Evolutionary conservation across 2,113 vertebrate genomes (phyloP), one percentile per base, ranked within the genome.

Genomic region (Gambusia affinis): DNA sequence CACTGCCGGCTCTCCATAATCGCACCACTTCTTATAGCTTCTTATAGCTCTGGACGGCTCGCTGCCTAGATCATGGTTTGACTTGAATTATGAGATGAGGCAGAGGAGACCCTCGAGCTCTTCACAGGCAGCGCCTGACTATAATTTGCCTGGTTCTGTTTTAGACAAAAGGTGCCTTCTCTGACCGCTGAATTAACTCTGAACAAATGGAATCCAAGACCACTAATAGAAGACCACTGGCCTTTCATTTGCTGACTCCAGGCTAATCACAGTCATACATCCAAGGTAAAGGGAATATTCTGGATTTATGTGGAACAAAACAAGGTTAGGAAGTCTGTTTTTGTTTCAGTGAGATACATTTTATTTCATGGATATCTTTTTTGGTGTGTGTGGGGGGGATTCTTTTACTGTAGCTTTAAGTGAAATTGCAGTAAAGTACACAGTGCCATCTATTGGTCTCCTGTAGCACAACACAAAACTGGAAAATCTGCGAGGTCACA

Each of bases 211-310:
- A 61, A 77, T 75, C 44, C 51, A 35, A 70, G 62, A 63, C 44
- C 60, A 39, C 73, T 93, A 91, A 94, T 93, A 64, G 74, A 79
- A 69, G 67, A 81, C 90, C 67, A 57, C 66, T 69, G 60, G 87
- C 86, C 88, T 82, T 64, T 78, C 42, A 73, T 92, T 92, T 87
- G 64, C 74, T 35, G 66, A 88, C 92, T 91, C 54, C 3, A 8
- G 51, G n/a, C 31, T 72, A 82, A 91, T 90, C 71, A 76, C 57
- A 82, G 77, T 83, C 71, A 81, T 64, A 72, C 71, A 70, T 60
- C 65, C 47, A 31, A 51, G 12, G 60, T 63, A 61, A 69, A 42
- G n/a, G 14, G 64, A 24, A 12, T 12, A 8, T 7, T 31, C 2
- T 31, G 14, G 17, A 12, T 14, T 63, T 31, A 33, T 33, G 61